Base-by-base conservation (phyloP, 1,140 invertebrate genomes). In the Cydia amplana region DNA sequence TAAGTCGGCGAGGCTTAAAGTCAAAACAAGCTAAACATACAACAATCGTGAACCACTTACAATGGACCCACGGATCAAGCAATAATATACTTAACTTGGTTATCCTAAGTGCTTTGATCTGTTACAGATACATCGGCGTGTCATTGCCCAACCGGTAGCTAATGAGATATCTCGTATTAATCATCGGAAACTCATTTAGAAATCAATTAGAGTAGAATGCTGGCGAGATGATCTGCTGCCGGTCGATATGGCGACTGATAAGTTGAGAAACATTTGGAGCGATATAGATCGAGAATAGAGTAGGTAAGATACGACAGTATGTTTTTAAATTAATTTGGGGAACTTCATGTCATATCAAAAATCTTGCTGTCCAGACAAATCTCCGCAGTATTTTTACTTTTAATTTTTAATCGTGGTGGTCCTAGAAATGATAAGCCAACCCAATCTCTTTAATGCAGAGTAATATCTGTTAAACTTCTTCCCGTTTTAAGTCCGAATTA, bases 191-290 rank as follows among this genome's bases (percentile, higher is more conserved):
- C 55, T 60, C 55, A 60, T 60, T 60, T 60, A 23, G 55, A 60
- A 60, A 60, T 60, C 55, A 60, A 60, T 60, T 60, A 60, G 55
- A 60, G 20, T 60, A 60, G 55, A 60, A 60, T 60, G 55, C 55
- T 20, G 55, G 55, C 55, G 20, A 60, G 55, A 60, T 60, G 55
- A 60, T 60, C 55, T 18, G 20, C 18, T 60, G 55, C 55, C 55
- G 55, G 55, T 60, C 55, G 55, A 60, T 60, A 60, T 60, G 55
- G 55, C 18, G 55, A 60, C 20, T 60, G 55, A 60, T 60, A 60
- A 60, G 18, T 60, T 60, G 55, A 60, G 55, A 60, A 60, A 60
- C 55, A 60, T 60, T 60, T 60, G 20, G 20, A 60, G 16, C 20
- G 20, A 60, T 60, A 10, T 60, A 60, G 55, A 60, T 60, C 55